These are phyloP conservation scores for Eurosta solidaginis DNA, from an alignment of 1,140 invertebrate species.

Conservation along the genomic window DNA sequence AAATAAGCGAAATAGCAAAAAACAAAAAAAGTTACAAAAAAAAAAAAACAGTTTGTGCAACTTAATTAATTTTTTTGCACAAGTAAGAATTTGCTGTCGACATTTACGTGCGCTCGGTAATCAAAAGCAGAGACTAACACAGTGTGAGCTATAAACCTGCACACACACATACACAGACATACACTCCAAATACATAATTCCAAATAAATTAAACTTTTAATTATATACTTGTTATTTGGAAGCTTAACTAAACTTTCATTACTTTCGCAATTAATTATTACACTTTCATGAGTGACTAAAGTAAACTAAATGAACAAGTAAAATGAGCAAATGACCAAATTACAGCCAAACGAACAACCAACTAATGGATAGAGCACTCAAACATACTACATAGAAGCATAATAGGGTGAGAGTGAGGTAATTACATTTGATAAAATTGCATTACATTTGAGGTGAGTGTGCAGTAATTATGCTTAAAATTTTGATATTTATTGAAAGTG, in stretches of 20 bases:
- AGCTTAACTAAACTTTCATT: conserved; percentile 20
- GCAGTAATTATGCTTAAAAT: neutral
- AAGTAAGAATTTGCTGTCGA: too few species aligned
- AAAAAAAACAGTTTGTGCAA: too few species aligned
- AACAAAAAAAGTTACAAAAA: too few species aligned
- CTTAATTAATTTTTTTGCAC: too few species aligned
- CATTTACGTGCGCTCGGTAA: too few species aligned
- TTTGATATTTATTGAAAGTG: neutral
- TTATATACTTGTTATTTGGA: conserved; percentile 14
- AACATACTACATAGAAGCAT: neutral
- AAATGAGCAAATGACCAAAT: neutral
- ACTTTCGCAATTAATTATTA: conserved; percentile 14
- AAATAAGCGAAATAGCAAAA: neutral
- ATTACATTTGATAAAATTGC: neutral
- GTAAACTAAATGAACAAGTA: neutral
- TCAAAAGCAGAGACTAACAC: too few species aligned
- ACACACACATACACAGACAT: too few species aligned
- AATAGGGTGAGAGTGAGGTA: too few species aligned
- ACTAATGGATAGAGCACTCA: neutral
- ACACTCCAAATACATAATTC: too few species aligned
- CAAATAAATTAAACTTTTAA: conserved; percentile 27
- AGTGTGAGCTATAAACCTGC: neutral
- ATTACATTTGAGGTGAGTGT: neutral
- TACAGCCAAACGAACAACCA: neutral
- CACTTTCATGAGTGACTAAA: neutral